A percentile compares a stretch with the other conserved stretches of the same genome.
Evolutionary conservation across 1,140 invertebrate species (phyloP).

Genomic region (Hycleus phaleratus): DNA sequence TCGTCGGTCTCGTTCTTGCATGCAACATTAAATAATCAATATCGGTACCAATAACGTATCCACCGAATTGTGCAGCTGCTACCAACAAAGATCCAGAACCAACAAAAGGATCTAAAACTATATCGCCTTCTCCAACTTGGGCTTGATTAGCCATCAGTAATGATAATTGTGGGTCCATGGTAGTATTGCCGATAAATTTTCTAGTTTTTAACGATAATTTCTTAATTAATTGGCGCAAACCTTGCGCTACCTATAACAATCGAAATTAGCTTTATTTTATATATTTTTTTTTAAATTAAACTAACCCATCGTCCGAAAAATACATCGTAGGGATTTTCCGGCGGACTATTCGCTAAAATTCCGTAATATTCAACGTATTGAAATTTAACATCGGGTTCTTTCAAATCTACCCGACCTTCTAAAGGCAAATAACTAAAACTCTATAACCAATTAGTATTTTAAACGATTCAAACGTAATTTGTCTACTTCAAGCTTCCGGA

Average conservation of each 20-base stretch:
- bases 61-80: constrained; percentile 85
- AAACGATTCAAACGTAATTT: background rate
- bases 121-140: constrained; percentile 58
- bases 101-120: constrained; percentile 92
- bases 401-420: constrained; percentile 71
- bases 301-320: constrained; percentile 71
- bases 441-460: constrained; percentile 41
- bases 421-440: constrained; percentile 73
- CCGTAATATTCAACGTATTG: constrained; percentile 87
- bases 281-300: too few relatives aligned
- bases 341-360: constrained; percentile 61
- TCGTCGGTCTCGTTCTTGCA: constrained; percentile 69
- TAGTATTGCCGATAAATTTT: constrained; percentile 95
- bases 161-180: constrained; percentile 90
- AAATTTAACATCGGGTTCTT: constrained; percentile 71
- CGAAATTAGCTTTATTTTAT: too few relatives aligned
- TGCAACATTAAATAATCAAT: constrained; percentile 92
- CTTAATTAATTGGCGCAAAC: constrained; percentile 70
- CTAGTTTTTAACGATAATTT: constrained; percentile 78
- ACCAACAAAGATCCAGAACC: constrained; percentile 90
- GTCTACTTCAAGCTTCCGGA: constrained; percentile 76
- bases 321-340: constrained; percentile 61
- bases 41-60: constrained; percentile 82
- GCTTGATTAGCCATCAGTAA: constrained; percentile 93
- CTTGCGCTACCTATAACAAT: constrained; percentile 54